Evolutionary conservation across 2,888 invertebrate species (phyloP).

Genomic region (Dysmachus trigonus): DNA sequence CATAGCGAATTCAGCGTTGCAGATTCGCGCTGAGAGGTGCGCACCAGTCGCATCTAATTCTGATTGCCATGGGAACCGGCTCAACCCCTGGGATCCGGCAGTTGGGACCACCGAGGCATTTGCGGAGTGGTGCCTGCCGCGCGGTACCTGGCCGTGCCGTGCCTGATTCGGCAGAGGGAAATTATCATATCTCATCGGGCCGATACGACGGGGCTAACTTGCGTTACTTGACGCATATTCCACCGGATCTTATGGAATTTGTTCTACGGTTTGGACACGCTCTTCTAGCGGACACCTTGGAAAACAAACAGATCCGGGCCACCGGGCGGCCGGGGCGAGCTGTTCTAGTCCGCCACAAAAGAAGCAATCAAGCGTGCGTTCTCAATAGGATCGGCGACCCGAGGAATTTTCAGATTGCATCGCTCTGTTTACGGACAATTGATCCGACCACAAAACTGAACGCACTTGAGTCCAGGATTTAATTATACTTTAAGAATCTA

Average conservation of each 20-base stretch:
- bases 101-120: neutral
- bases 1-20: slow-evolving; percentile 40
- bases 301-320: slow-evolving; percentile 11
- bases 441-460: neutral
- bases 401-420: neutral
- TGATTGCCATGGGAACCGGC: slow-evolving; percentile 22
- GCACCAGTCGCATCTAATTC: neutral
- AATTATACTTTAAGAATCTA: neutral
- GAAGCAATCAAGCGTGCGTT: neutral
- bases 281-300: neutral
- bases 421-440: neutral
- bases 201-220: slow-evolving; percentile 31
- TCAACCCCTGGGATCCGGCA: neutral
- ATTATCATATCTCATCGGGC: neutral
- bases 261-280: slow-evolving; percentile 43
- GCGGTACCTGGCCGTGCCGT: neutral
- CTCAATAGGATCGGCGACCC: neutral
- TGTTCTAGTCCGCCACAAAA: neutral
- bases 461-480: neutral
- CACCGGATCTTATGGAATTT: slow-evolving; percentile 47
- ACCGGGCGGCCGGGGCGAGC: neutral
- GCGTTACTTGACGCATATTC: slow-evolving; percentile 50
- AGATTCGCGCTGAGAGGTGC: slow-evolving; percentile 15
- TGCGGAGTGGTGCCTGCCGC: neutral
- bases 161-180: neutral